These are phyloP conservation scores for Coronaproctus castanopsis DNA, from an alignment of 2,888 invertebrate genomes.

Conservation along the genomic window DNA sequence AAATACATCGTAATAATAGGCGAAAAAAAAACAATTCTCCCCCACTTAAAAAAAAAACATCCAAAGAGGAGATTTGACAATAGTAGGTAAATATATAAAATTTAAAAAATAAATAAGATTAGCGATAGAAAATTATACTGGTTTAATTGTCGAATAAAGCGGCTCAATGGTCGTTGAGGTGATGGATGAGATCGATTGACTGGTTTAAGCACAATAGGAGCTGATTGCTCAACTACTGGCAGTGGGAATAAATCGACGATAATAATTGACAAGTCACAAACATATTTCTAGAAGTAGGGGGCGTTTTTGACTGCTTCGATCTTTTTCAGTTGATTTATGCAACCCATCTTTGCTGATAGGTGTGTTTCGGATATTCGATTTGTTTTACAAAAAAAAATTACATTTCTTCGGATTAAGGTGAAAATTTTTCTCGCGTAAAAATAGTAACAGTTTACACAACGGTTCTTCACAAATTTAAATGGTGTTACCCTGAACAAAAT, in stretches of 20 bases:
- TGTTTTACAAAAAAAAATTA: constrained; percentile 3
- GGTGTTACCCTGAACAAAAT: constrained; percentile 5
- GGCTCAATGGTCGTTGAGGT: too few species aligned
- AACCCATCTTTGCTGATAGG: constrained; percentile 3
- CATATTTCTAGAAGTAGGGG: not conserved
- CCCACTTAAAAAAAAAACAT: too few species aligned
- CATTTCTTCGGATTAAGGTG: constrained; percentile 2
- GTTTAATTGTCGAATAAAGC: too few species aligned
- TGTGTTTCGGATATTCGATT: constrained; percentile 5
- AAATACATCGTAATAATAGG: too few species aligned
- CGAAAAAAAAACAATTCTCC: too few species aligned
- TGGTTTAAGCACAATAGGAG: too few species aligned
- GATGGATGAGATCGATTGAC: too few species aligned
- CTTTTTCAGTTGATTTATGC: not conserved
- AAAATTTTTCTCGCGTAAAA: not conserved
- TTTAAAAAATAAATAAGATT: too few species aligned
- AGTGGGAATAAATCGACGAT: constrained; percentile 1
- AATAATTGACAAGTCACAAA: constrained; percentile 7
- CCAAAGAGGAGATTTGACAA: too few species aligned
- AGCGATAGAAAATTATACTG: too few species aligned
- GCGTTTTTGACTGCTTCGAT: constrained; percentile 1
- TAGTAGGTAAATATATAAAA: too few species aligned
- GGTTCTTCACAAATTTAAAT: not conserved
- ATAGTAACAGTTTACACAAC: constrained; percentile 1
- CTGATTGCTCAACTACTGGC: too few species aligned